These are phyloP conservation scores for Microcebus tavaratra DNA, from an alignment of 2,113 vertebrate species.

Conservation along the genomic window DNA sequence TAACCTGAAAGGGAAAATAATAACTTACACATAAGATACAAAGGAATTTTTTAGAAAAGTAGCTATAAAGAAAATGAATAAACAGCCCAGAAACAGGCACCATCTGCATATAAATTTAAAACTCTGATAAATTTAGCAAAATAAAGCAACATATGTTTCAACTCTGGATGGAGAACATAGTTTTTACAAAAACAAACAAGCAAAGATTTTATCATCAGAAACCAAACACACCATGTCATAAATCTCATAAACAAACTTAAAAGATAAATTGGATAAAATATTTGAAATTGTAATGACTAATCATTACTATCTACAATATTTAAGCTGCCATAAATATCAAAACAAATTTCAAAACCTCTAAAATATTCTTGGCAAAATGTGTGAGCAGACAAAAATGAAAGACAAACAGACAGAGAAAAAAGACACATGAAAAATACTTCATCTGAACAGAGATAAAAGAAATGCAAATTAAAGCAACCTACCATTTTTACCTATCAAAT, in stretches of 20 bases:
- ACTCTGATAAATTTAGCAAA: not conserved
- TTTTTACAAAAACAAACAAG: not conserved
- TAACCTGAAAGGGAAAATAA: not conserved
- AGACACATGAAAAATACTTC: not conserved
- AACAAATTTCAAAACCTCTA: not conserved
- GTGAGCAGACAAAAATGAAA: not conserved
- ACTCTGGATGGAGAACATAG: not conserved
- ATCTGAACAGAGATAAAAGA: not conserved
- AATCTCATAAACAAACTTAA: not conserved
- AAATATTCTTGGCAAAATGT: not conserved
- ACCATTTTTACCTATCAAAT: slow-evolving; percentile 4
- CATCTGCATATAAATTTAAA: not conserved
- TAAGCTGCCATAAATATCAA: not conserved
- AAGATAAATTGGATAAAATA: not conserved
- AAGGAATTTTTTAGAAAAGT: not conserved
- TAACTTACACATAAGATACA: not conserved
- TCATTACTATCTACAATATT: not conserved
- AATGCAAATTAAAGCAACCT: not conserved
- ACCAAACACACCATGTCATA: not conserved
- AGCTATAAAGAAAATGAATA: not conserved
- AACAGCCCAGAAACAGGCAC: not conserved
- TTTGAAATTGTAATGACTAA: not conserved
- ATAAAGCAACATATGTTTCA: not conserved
- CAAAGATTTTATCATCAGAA: not conserved
- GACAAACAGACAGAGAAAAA: not conserved